Evolutionary conservation across 2,888 invertebrate genomes (phyloP).

Genomic region (Meteorus cinctellus): DNA sequence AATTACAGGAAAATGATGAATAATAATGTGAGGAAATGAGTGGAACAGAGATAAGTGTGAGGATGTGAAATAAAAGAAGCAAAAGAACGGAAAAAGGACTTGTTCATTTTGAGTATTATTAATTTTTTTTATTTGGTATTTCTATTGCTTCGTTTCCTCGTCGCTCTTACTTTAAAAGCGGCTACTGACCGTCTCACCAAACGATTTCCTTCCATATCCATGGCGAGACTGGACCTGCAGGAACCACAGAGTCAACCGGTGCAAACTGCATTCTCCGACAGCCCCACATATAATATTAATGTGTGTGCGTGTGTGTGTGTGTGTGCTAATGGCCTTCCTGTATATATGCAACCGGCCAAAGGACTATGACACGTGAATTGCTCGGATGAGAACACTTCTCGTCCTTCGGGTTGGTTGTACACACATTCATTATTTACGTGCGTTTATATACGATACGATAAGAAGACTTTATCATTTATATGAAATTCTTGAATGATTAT

Average conservation of each 20-base stretch:
- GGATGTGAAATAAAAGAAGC: slow-evolving; percentile 4
- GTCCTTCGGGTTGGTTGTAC: slow-evolving; percentile 8
- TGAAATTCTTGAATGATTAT: slow-evolving; percentile 7
- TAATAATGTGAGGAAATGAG: not conserved
- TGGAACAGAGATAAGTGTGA: not conserved
- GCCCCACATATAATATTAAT: slow-evolving; percentile 24
- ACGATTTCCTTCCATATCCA: slow-evolving; percentile 56
- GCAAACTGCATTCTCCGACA: slow-evolving; percentile 56
- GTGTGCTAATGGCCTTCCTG: slow-evolving; percentile 37
- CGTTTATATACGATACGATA: not conserved
- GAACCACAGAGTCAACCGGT: slow-evolving; percentile 51
- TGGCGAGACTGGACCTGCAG: slow-evolving; percentile 53
- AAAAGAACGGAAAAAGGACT: slow-evolving; percentile 19
- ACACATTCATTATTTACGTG: slow-evolving; percentile 8
- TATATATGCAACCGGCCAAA: slow-evolving; percentile 25
- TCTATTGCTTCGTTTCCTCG: too few relatives aligned
- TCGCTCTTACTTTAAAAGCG: not conserved
- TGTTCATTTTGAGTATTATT: slow-evolving; percentile 50
- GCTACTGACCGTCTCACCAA: slow-evolving; percentile 36
- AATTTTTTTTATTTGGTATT: slow-evolving; percentile 12
- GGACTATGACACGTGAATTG: slow-evolving; percentile 49
- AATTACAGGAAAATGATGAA: too few relatives aligned
- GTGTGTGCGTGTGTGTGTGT: slow-evolving; percentile 37
- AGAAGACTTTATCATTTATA: slow-evolving; percentile 11
- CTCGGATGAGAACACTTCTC: slow-evolving; percentile 10